A percentile compares a stretch with the other conserved stretches of the same genome.
phyloP scores from a whole-genome alignment of 2,888 invertebrate species.

The Agrochola lota region DNA sequence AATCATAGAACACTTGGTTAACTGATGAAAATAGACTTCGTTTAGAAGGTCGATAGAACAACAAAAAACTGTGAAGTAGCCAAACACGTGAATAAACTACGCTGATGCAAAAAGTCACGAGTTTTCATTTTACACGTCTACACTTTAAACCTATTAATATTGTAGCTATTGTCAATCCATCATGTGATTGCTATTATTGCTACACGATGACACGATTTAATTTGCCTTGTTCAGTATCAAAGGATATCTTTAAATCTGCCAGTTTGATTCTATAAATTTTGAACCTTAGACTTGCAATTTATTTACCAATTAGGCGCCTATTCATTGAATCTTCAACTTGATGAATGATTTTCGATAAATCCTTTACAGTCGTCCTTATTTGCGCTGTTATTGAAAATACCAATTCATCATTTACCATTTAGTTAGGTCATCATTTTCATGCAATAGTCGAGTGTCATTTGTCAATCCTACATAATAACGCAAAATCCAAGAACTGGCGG shows the following conservation, averaged over 20 bases:
- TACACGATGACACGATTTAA: slow-evolving; percentile 2
- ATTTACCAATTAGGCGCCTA: slow-evolving; percentile 40
- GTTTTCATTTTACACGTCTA: slow-evolving; percentile 33
- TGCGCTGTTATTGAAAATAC: slow-evolving; percentile 47
- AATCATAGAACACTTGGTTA: slow-evolving; percentile 14
- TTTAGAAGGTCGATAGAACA: slow-evolving; percentile 17
- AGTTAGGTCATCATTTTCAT: slow-evolving; percentile 11
- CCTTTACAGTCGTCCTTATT: slow-evolving; percentile 17
- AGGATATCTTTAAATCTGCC: slow-evolving; percentile 8
- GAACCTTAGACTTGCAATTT: slow-evolving; percentile 24
- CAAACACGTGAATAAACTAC: slow-evolving; percentile 9
- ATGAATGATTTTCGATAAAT: slow-evolving; percentile 43
- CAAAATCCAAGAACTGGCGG: slow-evolving; percentile 53
- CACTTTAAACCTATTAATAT: slow-evolving; percentile 14
- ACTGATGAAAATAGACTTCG: slow-evolving; percentile 37
- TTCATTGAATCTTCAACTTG: slow-evolving; percentile 39
- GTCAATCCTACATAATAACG: slow-evolving; percentile 44
- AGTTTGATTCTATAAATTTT: background rate
- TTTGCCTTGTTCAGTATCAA: slow-evolving; percentile 13
- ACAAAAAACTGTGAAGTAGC: slow-evolving; percentile 36
- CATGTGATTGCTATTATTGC: slow-evolving; percentile 2
- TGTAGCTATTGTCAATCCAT: slow-evolving; percentile 2
- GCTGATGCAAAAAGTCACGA: slow-evolving; percentile 51
- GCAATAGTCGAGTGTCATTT: slow-evolving; percentile 54
- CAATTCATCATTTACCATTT: slow-evolving; percentile 54